phyloP scores from a whole-genome alignment of 2,113 vertebrate genomes.

The Copsychus sechellarum region DNA sequence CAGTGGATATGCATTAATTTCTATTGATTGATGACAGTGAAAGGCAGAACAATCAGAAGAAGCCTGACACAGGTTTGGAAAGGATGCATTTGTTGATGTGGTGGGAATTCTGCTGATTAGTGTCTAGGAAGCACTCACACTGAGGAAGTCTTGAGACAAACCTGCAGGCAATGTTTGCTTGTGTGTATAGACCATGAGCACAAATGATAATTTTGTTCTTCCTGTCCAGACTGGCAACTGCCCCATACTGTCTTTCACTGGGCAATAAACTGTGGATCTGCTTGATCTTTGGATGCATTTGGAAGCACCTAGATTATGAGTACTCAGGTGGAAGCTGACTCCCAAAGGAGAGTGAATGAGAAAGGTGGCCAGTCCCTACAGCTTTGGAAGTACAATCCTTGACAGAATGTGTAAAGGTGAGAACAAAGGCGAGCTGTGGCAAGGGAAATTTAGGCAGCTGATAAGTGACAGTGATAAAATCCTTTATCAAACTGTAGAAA shows the following conservation, averaged over 20 bases:
- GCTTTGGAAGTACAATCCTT: background rate
- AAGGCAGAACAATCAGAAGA: background rate
- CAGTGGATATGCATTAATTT: background rate
- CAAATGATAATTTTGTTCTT: background rate
- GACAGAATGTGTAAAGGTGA: background rate
- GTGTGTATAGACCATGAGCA: background rate
- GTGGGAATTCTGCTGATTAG: background rate
- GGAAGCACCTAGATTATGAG: background rate
- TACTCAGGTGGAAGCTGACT: background rate
- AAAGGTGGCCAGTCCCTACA: background rate
- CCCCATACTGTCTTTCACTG: background rate
- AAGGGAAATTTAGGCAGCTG: background rate
- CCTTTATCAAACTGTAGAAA: background rate
- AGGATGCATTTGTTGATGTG: background rate
- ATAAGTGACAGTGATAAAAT: background rate
- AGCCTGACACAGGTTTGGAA: background rate
- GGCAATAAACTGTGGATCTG: background rate
- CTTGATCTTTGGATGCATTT: background rate
- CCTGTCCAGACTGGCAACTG: rapidly evolving
- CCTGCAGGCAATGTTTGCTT: background rate
- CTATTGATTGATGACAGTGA: background rate
- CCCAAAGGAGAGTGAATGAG: background rate
- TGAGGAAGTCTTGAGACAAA: background rate
- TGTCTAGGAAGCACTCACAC: background rate
- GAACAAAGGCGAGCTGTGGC: background rate